Evolutionary conservation across 2,113 vertebrate genomes (phyloP).

Genomic region (Edolisoma coerulescens): DNA sequence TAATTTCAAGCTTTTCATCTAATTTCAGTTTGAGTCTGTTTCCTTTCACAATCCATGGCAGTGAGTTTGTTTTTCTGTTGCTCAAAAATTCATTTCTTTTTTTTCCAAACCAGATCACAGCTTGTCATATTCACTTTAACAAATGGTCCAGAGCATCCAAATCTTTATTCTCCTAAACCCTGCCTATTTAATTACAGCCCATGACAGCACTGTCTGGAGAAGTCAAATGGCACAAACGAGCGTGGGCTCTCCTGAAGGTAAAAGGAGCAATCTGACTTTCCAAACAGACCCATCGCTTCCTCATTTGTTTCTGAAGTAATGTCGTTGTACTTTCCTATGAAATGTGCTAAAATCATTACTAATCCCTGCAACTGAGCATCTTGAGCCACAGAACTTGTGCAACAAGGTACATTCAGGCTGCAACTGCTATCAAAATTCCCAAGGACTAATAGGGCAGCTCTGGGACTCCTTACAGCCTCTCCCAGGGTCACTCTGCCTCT

Average conservation of each 20-base stretch:
- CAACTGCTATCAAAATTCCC: neutral
- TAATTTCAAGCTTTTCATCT: conserved; percentile 50
- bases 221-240: neutral
- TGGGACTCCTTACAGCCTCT: neutral
- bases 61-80: neutral
- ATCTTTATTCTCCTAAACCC: neutral
- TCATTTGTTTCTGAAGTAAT: neutral
- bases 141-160: neutral
- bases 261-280: neutral
- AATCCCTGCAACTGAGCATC: neutral
- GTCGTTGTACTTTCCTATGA: neutral
- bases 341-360: neutral
- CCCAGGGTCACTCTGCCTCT: neutral
- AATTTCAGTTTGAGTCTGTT: conserved; percentile 39
- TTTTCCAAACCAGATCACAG: neutral
- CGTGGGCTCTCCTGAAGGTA: neutral
- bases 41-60: neutral
- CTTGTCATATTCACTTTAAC: conserved; percentile 15
- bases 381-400: neutral
- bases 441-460: neutral
- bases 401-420: neutral
- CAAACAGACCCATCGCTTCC: neutral
- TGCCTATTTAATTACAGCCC: neutral
- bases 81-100: neutral
- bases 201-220: neutral